Conservation (phyloP, 2,113 vertebrate genomes). For the Sprattus sprattus region DNA sequence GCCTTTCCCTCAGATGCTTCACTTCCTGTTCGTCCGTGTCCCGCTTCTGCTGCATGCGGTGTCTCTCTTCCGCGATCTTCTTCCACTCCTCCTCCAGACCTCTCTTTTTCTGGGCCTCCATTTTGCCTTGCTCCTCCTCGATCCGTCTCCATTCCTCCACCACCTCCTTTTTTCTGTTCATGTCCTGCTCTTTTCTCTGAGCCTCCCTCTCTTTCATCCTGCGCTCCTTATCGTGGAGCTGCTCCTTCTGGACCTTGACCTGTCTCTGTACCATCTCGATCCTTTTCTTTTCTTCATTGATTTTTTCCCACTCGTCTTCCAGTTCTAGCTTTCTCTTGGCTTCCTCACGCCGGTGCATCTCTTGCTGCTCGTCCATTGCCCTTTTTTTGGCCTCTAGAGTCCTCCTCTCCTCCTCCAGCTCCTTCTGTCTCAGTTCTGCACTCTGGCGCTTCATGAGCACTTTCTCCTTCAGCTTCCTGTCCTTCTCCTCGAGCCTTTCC, state of each 20-base stretch:
- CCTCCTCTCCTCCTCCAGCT: neutral
- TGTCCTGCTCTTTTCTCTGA: neutral
- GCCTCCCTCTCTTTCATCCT: neutral
- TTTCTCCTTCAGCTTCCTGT: too few relatives aligned
- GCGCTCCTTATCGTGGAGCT: neutral
- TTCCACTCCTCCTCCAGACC: neutral
- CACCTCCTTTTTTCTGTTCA: neutral
- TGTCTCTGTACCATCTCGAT: neutral
- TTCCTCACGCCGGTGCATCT: neutral
- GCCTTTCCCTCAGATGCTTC: neutral
- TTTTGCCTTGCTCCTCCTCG: neutral
- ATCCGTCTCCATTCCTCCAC: neutral
- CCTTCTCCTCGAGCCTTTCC: neutral
- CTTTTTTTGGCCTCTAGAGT: neutral
- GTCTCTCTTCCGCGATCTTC: neutral
- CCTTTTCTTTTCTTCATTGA: neutral
- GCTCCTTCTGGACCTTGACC: neutral
- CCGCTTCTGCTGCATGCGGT: neutral
- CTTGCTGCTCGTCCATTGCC: neutral
- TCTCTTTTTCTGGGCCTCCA: neutral
- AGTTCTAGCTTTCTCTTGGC: neutral
- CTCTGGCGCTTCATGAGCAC: neutral
- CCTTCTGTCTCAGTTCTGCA: neutral
- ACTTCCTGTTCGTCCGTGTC: neutral
- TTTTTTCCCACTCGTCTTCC: neutral